Percentiles rank a stretch among this genome's conserved stretches.
Conservation (phyloP, 2,113 vertebrate species). For the Synodontis membranacea region DNA sequence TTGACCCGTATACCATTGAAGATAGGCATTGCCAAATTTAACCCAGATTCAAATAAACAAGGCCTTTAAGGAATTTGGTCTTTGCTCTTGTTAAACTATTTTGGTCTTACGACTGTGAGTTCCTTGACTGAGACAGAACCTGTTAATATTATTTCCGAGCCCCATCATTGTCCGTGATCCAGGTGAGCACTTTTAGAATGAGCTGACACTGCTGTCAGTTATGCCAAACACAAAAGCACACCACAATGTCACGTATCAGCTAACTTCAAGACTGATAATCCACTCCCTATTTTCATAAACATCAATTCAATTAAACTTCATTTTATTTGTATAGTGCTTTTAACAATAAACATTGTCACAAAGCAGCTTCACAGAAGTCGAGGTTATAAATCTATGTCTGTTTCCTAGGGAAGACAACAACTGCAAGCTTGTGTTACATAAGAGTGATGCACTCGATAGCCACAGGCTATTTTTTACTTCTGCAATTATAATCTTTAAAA, state of each 20-base stretch:
- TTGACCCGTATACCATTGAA: conserved; percentile 25
- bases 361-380: too few species aligned
- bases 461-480: not conserved
- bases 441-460: not conserved
- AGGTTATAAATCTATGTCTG: not conserved
- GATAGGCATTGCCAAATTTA: conserved; percentile 34
- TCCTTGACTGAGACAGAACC: conserved; percentile 44
- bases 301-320: too few species aligned
- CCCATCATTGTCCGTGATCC: conserved; percentile 44
- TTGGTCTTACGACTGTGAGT: conserved; percentile 44
- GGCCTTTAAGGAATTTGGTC: conserved; percentile 37
- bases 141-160: conserved; percentile 50
- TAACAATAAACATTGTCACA: too few species aligned
- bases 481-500: not conserved
- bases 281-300: not conserved
- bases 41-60: conserved; percentile 45
- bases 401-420: not conserved
- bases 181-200: conserved; percentile 54
- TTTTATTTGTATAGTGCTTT: too few species aligned
- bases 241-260: conserved; percentile 2
- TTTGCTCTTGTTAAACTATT: conserved; percentile 52
- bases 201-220: conserved; percentile 29
- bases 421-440: not conserved
- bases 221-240: conserved; percentile 36
- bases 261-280: conserved; percentile 25